Conservation (phyloP, 2,797 vertebrate genomes). For the Pseudotriccus pelzelni region DNA sequence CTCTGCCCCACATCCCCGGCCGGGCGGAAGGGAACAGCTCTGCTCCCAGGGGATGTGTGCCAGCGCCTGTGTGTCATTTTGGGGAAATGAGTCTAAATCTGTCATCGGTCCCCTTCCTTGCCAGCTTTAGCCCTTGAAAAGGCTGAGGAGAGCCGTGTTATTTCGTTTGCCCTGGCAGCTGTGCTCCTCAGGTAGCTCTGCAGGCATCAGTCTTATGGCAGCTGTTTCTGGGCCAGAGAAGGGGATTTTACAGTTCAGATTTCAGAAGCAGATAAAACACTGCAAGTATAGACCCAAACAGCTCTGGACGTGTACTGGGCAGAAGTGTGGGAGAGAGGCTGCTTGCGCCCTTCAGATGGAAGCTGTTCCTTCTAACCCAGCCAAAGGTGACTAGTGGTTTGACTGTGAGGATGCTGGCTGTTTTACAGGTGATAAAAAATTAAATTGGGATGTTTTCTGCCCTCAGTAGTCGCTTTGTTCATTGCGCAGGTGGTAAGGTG, state of each 20-base stretch:
- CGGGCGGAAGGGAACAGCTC: background rate
- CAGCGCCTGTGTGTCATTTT: background rate
- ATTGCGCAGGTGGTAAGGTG: background rate
- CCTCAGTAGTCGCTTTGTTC: rapidly evolving
- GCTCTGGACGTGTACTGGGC: background rate
- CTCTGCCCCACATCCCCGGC: slow-evolving; percentile 29
- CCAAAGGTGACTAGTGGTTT: background rate
- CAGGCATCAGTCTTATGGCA: background rate
- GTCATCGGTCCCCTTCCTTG: background rate
- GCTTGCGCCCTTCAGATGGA: background rate
- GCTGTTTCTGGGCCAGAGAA: background rate
- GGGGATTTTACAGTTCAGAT: background rate
- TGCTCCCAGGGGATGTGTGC: slow-evolving; percentile 25
- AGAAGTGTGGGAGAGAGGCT: background rate
- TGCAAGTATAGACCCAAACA: rapidly evolving
- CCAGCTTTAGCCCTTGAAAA: background rate
- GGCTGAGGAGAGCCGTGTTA: background rate
- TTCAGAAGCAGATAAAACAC: background rate
- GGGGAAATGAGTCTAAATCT: slow-evolving; percentile 8
- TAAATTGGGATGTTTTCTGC: background rate
- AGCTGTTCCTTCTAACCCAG: background rate
- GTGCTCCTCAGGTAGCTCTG: background rate
- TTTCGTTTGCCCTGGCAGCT: background rate
- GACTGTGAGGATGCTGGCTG: background rate
- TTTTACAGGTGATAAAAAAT: background rate